These are phyloP conservation scores for Phrynosoma blainvillii DNA, from an alignment of 2,113 vertebrate genomes.

Conservation along the genomic window DNA sequence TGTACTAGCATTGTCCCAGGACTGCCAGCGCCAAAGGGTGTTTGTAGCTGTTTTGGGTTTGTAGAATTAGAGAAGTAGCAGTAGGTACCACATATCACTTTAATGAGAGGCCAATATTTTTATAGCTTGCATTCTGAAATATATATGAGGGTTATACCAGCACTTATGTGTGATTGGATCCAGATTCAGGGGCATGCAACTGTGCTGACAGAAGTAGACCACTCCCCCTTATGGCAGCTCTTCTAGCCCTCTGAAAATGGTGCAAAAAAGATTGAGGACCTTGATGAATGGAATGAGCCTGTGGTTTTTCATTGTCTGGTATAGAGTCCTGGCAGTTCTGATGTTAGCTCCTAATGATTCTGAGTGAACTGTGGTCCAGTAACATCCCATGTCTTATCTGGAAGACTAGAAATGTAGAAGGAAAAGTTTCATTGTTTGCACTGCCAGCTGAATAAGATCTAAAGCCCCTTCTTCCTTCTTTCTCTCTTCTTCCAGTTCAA, in stretches of 20 bases:
- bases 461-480: not conserved
- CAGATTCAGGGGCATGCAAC: too few species aligned
- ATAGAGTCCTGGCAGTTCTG: not conserved
- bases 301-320: not conserved
- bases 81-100: too few species aligned
- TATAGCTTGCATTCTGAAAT: too few species aligned
- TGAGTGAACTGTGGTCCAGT: not conserved
- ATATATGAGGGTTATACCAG: too few species aligned
- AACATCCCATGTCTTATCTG: not conserved
- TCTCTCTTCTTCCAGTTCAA: not conserved
- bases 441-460: not conserved
- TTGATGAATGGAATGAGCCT: too few species aligned
- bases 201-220: too few species aligned
- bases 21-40: conserved; percentile 11
- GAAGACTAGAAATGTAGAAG: not conserved
- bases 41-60: conserved; percentile 12
- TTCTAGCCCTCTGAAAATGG: too few species aligned
- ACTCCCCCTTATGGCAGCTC: too few species aligned
- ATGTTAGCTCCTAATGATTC: not conserved
- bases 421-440: not conserved
- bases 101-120: not conserved
- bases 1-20: not conserved
- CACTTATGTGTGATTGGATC: too few species aligned
- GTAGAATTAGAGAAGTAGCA: not conserved
- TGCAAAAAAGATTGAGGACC: too few species aligned